These are phyloP conservation scores for Exaiptasia diaphana DNA, from an alignment of 64 coral and sea anemone genomes.

Conservation along the genomic window DNA sequence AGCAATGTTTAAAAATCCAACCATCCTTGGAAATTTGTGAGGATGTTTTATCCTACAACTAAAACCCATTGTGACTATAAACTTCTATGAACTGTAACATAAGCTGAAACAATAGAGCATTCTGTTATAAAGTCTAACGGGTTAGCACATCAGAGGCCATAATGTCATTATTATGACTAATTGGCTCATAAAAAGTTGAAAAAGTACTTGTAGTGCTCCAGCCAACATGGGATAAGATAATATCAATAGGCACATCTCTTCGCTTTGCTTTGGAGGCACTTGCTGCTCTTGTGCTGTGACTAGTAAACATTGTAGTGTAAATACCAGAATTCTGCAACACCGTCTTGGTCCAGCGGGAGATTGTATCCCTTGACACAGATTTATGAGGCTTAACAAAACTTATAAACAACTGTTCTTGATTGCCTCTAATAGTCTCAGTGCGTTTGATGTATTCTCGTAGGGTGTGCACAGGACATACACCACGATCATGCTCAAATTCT, in stretches of 20 bases:
- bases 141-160: constrained; percentile 25
- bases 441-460: constrained; percentile 2
- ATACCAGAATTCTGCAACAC: constrained; percentile 15
- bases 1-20: neutral
- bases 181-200: neutral
- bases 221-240: constrained; percentile 14
- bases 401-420: neutral
- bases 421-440: neutral
- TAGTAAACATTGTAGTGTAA: constrained; percentile 11
- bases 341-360: neutral
- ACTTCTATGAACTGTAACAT: constrained; percentile 2
- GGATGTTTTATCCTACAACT: neutral
- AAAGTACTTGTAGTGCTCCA: constrained; percentile 24
- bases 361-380: neutral
- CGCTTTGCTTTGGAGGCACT: constrained; percentile 39
- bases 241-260: constrained; percentile 17
- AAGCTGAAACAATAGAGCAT: no score
- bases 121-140: neutral
- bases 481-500: constrained; percentile 14
- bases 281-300: constrained; percentile 35
- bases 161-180: neutral
- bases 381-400: no score
- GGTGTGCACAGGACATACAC: neutral
- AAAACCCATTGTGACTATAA: neutral
- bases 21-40: neutral